Percentiles rank a stretch among this genome's conserved stretches.
Evolutionary conservation across 2,888 invertebrate genomes (phyloP).

Genomic region (Koerneria pararmatus): DNA sequence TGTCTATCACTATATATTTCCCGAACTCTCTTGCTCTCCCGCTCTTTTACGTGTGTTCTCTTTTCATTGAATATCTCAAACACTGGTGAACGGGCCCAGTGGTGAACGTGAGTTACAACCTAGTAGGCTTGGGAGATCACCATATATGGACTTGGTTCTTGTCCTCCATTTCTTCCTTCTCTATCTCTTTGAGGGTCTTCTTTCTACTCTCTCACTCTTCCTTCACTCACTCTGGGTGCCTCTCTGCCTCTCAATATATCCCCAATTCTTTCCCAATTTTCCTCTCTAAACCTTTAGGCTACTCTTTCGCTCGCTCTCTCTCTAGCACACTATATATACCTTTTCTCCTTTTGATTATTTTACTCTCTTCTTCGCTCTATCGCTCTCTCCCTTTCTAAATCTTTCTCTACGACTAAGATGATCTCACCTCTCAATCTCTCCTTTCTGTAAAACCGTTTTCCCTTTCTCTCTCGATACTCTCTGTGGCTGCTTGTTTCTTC

Average conservation of each 20-base stretch:
- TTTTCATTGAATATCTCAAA: no score
- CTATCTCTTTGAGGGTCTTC: background rate
- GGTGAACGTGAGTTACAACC: conserved; percentile 2
- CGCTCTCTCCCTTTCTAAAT: conserved; percentile 10
- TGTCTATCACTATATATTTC: no score
- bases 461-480: background rate
- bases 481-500: no score
- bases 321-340: conserved; percentile 16
- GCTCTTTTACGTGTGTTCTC: no score
- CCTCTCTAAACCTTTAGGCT: background rate
- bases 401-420: no score
- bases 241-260: conserved; percentile 1
- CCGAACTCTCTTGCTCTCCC: no score
- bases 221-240: conserved; percentile 2
- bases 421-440: no score
- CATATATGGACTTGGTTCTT: background rate
- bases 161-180: background rate
- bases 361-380: background rate
- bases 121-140: conserved; percentile 2
- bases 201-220: conserved; percentile 15
- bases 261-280: background rate
- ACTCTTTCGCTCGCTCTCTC: conserved; percentile 3
- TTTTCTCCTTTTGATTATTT: background rate
- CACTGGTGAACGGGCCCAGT: no score
- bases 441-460: background rate